A percentile compares a stretch with the other conserved stretches of the same genome.
phyloP scores from a whole-genome alignment of 1,140 invertebrate species.

The Tetranychus cinnabarinus region DNA sequence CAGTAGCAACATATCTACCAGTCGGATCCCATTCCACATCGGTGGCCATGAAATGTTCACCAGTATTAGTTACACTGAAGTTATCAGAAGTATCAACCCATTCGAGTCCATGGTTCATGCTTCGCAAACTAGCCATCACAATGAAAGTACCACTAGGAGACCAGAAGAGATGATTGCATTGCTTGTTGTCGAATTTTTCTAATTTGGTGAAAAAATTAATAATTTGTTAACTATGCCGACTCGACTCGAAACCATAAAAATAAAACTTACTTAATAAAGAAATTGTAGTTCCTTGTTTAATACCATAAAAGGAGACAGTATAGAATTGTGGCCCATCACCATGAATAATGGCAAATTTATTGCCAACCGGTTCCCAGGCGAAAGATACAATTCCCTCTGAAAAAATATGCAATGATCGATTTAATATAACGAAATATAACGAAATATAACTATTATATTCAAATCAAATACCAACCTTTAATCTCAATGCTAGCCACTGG shows the following conservation, averaged over 20 bases:
- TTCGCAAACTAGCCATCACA: conserved; percentile 56
- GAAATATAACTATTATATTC: not conserved
- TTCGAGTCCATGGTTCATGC: conserved; percentile 62
- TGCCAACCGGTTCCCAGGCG: conserved; percentile 91
- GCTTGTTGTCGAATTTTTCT: conserved; percentile 68
- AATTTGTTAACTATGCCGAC: not conserved
- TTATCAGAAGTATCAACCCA: conserved; percentile 76
- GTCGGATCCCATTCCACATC: conserved; percentile 99
- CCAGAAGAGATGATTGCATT: conserved; percentile 88
- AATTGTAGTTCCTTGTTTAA: conserved; percentile 61
- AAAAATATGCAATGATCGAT: too few species aligned
- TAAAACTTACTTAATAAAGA: conserved; percentile 42
- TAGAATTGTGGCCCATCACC: conserved; percentile 58
- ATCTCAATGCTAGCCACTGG: conserved; percentile 93
- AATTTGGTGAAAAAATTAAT: conserved; percentile 3
- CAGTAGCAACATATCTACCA: conserved; percentile 84
- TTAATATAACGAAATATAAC: not conserved
- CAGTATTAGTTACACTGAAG: conserved; percentile 72
- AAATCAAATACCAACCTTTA: conserved; percentile 22
- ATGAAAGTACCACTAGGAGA: conserved; percentile 85
- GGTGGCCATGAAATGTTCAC: conserved; percentile 78
- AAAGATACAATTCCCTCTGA: conserved; percentile 58
- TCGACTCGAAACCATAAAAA: not conserved
- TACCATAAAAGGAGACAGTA: conserved; percentile 78
- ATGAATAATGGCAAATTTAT: conserved; percentile 86